phyloP scores from a whole-genome alignment of 92 coral and sea anemone species.

The Nematostella vectensis region DNA sequence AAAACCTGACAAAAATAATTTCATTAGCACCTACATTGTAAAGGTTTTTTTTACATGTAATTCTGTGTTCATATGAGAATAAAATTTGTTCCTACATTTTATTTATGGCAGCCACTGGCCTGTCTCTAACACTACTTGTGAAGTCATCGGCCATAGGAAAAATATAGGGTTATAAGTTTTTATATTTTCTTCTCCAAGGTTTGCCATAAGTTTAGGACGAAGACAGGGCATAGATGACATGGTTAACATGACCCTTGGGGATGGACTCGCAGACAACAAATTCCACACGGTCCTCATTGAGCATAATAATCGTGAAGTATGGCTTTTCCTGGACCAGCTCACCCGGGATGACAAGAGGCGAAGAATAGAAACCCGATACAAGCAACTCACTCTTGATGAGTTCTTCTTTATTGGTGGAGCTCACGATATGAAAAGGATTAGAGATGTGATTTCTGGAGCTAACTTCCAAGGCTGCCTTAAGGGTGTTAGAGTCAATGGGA shows the following conservation, averaged over 20 bases:
- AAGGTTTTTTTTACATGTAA: no score
- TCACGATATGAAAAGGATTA: constrained; percentile 13
- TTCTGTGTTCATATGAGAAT: no score
- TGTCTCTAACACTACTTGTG: no score
- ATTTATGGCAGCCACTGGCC: no score
- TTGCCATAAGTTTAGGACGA: constrained; percentile 47
- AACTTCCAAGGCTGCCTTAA: constrained; percentile 59
- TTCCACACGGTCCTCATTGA: constrained; percentile 36
- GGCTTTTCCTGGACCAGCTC: constrained; percentile 30
- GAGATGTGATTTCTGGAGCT: constrained; percentile 44
- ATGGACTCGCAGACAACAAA: constrained; percentile 50
- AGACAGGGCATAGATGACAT: constrained; percentile 19
- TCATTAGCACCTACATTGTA: no score
- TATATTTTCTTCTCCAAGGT: no score
- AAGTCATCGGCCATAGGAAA: no score
- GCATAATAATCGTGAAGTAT: constrained; percentile 15
- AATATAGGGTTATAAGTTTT: no score
- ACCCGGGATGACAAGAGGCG: constrained; percentile 16
- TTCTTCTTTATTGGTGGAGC: constrained; percentile 62
- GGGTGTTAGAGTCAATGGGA: constrained; percentile 16
- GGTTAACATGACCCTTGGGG: constrained; percentile 47
- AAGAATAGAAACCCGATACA: constrained; percentile 29
- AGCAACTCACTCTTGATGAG: constrained; percentile 38
- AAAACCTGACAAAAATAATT: no score
- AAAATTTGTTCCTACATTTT: no score